Conservation (phyloP, 23 tunicate species). For the Halocynthia roretzi region DNA sequence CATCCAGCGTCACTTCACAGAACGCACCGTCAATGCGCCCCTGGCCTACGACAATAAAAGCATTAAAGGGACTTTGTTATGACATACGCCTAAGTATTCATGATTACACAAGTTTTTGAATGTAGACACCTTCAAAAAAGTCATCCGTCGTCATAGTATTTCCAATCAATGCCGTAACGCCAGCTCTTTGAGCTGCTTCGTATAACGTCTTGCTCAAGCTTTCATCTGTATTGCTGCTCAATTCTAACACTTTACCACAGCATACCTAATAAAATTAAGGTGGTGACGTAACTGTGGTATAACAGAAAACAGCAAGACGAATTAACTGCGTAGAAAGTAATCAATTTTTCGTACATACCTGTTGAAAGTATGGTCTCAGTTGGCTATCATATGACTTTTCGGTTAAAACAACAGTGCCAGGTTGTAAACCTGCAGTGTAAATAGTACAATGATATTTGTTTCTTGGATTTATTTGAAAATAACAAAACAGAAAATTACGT, state of each 20-base stretch:
- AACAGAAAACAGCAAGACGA: too few relatives aligned
- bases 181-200: conserved; percentile 23
- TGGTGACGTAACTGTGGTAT: neutral
- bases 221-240: conserved; percentile 25
- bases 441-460: neutral
- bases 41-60: conserved; percentile 45
- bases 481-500: neutral
- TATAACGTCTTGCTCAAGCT: conserved; percentile 22
- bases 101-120: neutral
- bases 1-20: conserved; percentile 54
- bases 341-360: conserved; percentile 16
- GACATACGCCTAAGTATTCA: neutral
- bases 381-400: conserved; percentile 53
- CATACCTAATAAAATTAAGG: conserved; percentile 25
- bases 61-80: neutral
- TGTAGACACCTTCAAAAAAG: conserved; percentile 72
- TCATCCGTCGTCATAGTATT: conserved; percentile 67
- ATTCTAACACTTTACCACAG: conserved; percentile 57
- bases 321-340: too few relatives aligned
- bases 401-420: conserved; percentile 79
- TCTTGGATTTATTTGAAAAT: neutral
- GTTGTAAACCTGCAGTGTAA: conserved; percentile 42
- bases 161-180: conserved; percentile 37
- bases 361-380: conserved; percentile 32
- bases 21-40: conserved; percentile 91